Evolutionary conservation across 2,888 invertebrate species (phyloP), one percentile per base, ranked within the genome.

Genomic region (Agrotis segetum): DNA sequence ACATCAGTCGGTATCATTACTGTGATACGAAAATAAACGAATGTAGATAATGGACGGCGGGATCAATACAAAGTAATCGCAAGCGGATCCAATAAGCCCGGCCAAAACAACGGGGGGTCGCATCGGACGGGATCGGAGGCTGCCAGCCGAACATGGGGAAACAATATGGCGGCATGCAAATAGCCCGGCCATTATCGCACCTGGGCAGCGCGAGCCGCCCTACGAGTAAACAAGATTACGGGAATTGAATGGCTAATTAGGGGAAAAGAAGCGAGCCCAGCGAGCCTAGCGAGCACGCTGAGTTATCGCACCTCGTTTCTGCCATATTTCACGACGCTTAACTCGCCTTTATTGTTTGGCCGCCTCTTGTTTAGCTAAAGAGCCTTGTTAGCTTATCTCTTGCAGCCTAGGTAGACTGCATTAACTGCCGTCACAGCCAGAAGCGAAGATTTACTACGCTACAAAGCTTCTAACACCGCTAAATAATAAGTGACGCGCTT

Each of bases 81-180:
- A 90, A 93, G 89, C 93, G 93, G 94, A 95, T 95, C 96, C 96
- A 96, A 96, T 96, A 96, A 96, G 94, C 96, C 92, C 88, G 89
- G 92, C 93, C 94, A 92, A 94, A 95, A 93, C 94, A 93, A 93
- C 94, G 92, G 96, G 95, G 94, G 94, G 92, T 91, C 94, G 93
- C 90, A 88, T 88, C 91, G 89, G 90, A 90, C 90, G 90, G 89
- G 91, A 91, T 91, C 90, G 92, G 89, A 91, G 92, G 85, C 91
- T 90, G 88, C 86, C 89, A 89, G 90, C 93, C 93, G 93, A 94
- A 92, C 94, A 94, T 92, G 94, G 95, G 93, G 91, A 93, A 94
- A 94, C 96, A 96, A 95, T 95, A 96, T 96, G 96, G 96, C 96
- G 95, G 96, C 96, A 96, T 96, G 96, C 96, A 96, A 96, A 96